phyloP scores from a whole-genome alignment of 2,797 vertebrate genomes.

The Lagocephalus sceleratus region DNA sequence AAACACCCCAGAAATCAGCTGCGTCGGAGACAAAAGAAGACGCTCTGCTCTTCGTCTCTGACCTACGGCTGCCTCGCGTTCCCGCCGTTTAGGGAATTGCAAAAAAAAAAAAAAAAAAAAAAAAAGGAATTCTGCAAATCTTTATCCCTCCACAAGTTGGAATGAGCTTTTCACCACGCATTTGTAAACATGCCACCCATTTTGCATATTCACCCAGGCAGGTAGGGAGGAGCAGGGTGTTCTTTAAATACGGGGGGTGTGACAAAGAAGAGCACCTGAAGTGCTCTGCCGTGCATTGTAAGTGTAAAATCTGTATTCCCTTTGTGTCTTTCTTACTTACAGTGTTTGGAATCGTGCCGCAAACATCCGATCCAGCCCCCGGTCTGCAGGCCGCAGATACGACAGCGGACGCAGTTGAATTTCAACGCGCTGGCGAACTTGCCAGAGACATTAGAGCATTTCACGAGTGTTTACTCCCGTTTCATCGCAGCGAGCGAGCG shows the following conservation, averaged over 20 bases:
- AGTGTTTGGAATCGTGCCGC: conserved; percentile 33
- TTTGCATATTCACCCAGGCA: too few species aligned
- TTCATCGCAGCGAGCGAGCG: conserved; percentile 30
- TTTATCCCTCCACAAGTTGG: too few species aligned
- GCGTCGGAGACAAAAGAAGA: too few species aligned
- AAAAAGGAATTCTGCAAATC: conserved; percentile 24
- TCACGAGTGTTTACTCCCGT: conserved; percentile 40
- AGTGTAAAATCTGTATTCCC: conserved; percentile 34
- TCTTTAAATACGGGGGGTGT: too few species aligned
- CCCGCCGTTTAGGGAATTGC: conserved; percentile 32
- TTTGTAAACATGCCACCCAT: too few species aligned
- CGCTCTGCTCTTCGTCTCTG: background rate
- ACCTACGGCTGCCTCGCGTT: conserved; percentile 35
- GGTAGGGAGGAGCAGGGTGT: too few species aligned
- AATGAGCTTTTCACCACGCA: too few species aligned
- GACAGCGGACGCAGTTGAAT: conserved; percentile 28
- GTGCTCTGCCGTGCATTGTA: conserved; percentile 4
- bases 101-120: too few species aligned
- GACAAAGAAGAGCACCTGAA: conserved; percentile 10
- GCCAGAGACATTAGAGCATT: conserved; percentile 43
- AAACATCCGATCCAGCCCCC: conserved; percentile 44
- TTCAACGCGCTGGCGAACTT: conserved; percentile 38
- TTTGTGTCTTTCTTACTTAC: conserved; percentile 10
- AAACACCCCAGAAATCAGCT: too few species aligned
- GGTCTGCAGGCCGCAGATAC: conserved; percentile 46